Evolutionary conservation across 2,797 vertebrate species (phyloP).

Genomic region (Phylloscopus collybita): DNA sequence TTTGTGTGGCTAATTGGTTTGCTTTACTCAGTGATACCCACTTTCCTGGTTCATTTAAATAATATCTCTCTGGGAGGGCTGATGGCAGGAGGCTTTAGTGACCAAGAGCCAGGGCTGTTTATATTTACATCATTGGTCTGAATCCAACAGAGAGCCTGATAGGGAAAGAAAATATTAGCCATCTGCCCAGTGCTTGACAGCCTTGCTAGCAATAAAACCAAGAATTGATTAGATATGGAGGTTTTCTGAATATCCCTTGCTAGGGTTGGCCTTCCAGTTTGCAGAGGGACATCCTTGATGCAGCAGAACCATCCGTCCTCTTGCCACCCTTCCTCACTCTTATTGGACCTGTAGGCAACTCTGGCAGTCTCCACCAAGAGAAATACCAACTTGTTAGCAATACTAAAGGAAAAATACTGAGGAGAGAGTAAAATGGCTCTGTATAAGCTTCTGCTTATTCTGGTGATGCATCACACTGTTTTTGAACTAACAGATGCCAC

Average conservation of each 20-base stretch:
- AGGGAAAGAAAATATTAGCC: conserved; percentile 58
- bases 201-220: conserved; percentile 18
- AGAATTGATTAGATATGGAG: neutral
- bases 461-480: neutral
- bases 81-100: conserved; percentile 33
- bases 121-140: conserved; percentile 49
- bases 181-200: conserved; percentile 42
- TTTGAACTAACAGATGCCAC: conserved; percentile 22
- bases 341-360: neutral
- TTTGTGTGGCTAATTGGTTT: neutral
- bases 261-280: neutral
- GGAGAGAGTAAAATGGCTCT: neutral
- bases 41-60: conserved; percentile 32
- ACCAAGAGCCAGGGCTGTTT: conserved; percentile 37
- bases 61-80: neutral
- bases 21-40: conserved; percentile 25
- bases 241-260: neutral
- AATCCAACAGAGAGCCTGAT: conserved; percentile 50
- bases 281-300: neutral
- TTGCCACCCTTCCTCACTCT: neutral
- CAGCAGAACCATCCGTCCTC: rapidly evolving
- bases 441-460: neutral
- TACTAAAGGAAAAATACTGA: neutral
- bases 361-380: neutral
- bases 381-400: neutral